A percentile compares a stretch with the other conserved stretches of the same genome.
Evolutionary conservation across 2,113 vertebrate genomes (phyloP).

Genomic region (Apodemus speciosus): DNA sequence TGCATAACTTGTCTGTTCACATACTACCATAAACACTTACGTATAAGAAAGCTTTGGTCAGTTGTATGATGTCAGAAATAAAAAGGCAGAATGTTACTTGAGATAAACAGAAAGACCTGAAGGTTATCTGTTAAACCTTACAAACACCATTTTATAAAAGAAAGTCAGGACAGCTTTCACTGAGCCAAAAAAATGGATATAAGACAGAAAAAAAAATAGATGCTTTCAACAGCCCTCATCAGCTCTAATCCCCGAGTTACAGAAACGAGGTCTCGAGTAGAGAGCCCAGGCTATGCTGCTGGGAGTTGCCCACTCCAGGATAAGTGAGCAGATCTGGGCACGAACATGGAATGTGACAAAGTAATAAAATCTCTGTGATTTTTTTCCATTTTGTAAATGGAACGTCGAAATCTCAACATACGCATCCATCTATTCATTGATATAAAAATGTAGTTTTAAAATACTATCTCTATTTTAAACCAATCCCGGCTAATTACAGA

Average conservation of each 20-base stretch:
- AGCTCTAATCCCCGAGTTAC: not conserved
- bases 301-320: not conserved
- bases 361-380: not conserved
- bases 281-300: not conserved
- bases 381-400: not conserved
- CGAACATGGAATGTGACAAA: not conserved
- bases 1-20: not conserved
- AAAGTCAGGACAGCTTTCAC: not conserved
- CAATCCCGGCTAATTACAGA: not conserved
- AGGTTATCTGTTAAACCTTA: not conserved
- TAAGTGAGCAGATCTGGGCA: not conserved
- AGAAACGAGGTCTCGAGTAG: not conserved
- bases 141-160: not conserved
- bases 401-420: not conserved
- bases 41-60: not conserved
- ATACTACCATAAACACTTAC: not conserved
- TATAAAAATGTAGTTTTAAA: not conserved
- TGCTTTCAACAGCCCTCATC: not conserved
- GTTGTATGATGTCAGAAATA: too few relatives aligned
- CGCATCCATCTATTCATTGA: not conserved
- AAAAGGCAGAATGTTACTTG: not conserved
- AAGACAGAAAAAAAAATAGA: not conserved
- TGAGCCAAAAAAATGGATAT: not conserved
- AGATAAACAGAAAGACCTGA: not conserved
- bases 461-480: constrained; percentile 12